Percentiles rank a stretch among this genome's conserved stretches.
Conservation (phyloP, 1,140 invertebrate species). For the Dreissena polymorpha region DNA sequence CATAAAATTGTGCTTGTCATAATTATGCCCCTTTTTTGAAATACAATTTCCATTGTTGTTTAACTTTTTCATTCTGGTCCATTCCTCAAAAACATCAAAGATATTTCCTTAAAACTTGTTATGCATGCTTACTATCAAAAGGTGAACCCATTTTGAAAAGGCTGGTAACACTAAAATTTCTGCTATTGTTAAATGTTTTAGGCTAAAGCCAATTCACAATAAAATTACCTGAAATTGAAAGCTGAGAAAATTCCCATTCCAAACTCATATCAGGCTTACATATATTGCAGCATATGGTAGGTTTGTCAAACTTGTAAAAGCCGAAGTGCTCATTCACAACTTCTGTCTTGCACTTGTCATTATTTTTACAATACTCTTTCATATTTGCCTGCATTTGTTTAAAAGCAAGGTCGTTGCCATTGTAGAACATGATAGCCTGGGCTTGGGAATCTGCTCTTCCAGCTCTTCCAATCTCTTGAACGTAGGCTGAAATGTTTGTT, state of each 20-base stretch:
- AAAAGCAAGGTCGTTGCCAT: constrained; percentile 1
- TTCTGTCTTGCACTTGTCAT: constrained; percentile 3
- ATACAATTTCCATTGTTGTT: too few species aligned
- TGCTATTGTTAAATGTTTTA: background rate
- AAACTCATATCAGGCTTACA: constrained; percentile 10
- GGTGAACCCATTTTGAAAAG: background rate
- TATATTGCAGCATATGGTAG: constrained; percentile 13
- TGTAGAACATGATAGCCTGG: constrained; percentile 27
- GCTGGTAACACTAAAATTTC: background rate
- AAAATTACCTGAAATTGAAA: constrained; percentile 1
- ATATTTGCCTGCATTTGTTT: constrained; percentile 12
- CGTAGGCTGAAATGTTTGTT: too few species aligned
- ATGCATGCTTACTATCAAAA: background rate
- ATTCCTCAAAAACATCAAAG: too few species aligned
- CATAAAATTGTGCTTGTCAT: too few species aligned
- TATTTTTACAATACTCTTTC: constrained; percentile 13
- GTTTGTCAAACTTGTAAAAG: background rate
- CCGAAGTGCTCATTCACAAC: constrained; percentile 33
- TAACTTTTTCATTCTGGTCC: too few species aligned
- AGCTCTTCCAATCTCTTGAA: too few species aligned
- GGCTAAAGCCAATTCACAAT: background rate
- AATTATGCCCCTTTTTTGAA: too few species aligned
- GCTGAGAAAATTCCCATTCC: constrained; percentile 21
- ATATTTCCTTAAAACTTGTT: background rate
- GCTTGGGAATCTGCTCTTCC: too few species aligned